Base-by-base conservation (phyloP, 1,140 invertebrate species). In the Drosophila leontia region DNA sequence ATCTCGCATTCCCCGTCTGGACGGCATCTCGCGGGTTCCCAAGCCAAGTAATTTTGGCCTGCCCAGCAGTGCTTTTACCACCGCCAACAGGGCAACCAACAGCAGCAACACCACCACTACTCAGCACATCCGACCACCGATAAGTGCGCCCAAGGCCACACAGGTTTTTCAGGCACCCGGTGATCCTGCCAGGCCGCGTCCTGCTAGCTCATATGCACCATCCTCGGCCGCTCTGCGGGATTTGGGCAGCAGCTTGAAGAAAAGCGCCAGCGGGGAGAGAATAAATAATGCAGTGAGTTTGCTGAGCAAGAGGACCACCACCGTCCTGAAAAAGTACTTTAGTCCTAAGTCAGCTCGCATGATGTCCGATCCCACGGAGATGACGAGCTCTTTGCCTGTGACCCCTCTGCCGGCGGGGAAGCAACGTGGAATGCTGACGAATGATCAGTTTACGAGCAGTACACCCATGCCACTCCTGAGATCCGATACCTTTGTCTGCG, bases 401-500 rank as follows among this genome's bases (percentile, higher is more conserved):
- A 91, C 87, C 0, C 87, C 87, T 12, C 9, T 79, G 76, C 85
- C 79, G 1, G 57, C 23, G 0, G 47, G 74, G 11, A 90, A 74
- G 19, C 53, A 56, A n/a, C 76, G 58, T 1, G 42, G 29, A 17
- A 69, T 39, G 44, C 41, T 42, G n/a, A 23, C 37, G 5, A 80
- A 34, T 34, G 51, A 61, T 39, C 64, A 65, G 23, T 12, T 90
- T 2, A 75, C 67, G 32, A 81, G 60, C 56, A 91, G 78, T 35
- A 91, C 84, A 0, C 91, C 91, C 1, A 76, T 78, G 58, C 67
- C 87, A 0, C 65, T 92, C 0, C 65, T 91, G 55, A 76, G 91
- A 7, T 92, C 91, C 50, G 91, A 92, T 42, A 92, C 91, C 6
- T 92, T 92, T 82, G 82, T 92, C 1, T 90, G 91, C 32, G 70